A percentile compares a stretch with the other conserved stretches of the same genome.
Conservation (phyloP, 2,888 invertebrate genomes). For the Zele albiditarsus region DNA sequence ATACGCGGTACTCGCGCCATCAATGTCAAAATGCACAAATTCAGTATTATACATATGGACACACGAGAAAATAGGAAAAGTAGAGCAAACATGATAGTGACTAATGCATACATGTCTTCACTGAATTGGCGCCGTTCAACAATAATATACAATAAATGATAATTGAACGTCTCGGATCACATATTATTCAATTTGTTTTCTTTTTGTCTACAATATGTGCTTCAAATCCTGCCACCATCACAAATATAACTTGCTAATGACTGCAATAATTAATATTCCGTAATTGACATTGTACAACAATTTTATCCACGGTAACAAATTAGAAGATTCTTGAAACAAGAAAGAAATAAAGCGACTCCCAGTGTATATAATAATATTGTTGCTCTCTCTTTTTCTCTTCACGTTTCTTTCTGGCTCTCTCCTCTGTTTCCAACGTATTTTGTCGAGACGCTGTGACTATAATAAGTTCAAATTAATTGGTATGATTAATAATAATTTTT, state of each 20-base stretch:
- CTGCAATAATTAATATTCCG: not conserved
- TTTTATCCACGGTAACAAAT: not conserved
- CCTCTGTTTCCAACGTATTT: constrained; percentile 46
- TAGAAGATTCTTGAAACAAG: not conserved
- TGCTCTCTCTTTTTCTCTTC: constrained; percentile 45
- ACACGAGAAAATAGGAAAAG: not conserved
- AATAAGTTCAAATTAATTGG: constrained; percentile 58
- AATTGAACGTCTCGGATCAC: not conserved
- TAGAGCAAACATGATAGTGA: not conserved
- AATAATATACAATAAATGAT: not conserved
- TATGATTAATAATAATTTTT: constrained; percentile 60
- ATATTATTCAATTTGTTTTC: not conserved
- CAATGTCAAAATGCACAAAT: constrained; percentile 51
- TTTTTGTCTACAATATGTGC: not conserved
- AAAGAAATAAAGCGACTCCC: constrained; percentile 6
- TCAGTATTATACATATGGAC: constrained; percentile 52
- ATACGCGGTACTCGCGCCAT: constrained; percentile 34
- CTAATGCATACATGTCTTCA: not conserved
- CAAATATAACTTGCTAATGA: not conserved
- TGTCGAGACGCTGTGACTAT: constrained; percentile 63
- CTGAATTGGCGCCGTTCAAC: not conserved
- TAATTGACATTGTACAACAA: not conserved
- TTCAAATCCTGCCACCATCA: not conserved
- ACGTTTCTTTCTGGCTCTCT: constrained; percentile 34
- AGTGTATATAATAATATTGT: constrained; percentile 48